Conservation (phyloP, 2,797 vertebrate species). For the Sebastes dallii region DNA sequence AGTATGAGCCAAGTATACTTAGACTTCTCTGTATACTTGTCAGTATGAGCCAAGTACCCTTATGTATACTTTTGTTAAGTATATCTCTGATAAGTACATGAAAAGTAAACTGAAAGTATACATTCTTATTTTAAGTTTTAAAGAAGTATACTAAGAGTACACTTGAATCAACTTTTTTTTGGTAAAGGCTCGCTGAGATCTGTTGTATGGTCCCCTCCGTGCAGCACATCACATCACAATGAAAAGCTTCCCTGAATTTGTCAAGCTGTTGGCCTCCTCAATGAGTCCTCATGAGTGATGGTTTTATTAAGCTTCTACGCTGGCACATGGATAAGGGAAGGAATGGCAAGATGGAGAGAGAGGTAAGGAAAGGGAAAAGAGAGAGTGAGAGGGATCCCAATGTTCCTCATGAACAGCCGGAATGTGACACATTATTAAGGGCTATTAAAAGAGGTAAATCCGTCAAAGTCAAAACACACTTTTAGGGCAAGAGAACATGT, state of each 20-base stretch:
- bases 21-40: too few species aligned
- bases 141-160: too few species aligned
- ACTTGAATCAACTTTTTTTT: too few species aligned
- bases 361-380: background rate
- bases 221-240: constrained; percentile 24
- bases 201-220: background rate
- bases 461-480: constrained; percentile 14
- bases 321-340: constrained; percentile 37
- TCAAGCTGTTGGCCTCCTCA: constrained; percentile 15
- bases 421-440: constrained; percentile 35
- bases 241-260: constrained; percentile 45
- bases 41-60: too few species aligned
- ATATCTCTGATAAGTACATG: too few species aligned
- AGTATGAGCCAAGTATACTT: too few species aligned
- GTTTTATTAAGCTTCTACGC: constrained; percentile 63
- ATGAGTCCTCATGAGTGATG: constrained; percentile 56
- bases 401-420: constrained; percentile 20
- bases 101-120: too few species aligned
- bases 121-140: too few species aligned
- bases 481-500: constrained; percentile 34
- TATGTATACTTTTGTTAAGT: too few species aligned
- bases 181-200: background rate
- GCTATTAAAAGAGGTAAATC: constrained; percentile 39
- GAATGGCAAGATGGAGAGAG: constrained; percentile 15
- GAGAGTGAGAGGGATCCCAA: constrained; percentile 12